These are phyloP conservation scores for Leptodactylus fallax DNA, from an alignment of 2,797 vertebrate genomes.

Conservation along the genomic window DNA sequence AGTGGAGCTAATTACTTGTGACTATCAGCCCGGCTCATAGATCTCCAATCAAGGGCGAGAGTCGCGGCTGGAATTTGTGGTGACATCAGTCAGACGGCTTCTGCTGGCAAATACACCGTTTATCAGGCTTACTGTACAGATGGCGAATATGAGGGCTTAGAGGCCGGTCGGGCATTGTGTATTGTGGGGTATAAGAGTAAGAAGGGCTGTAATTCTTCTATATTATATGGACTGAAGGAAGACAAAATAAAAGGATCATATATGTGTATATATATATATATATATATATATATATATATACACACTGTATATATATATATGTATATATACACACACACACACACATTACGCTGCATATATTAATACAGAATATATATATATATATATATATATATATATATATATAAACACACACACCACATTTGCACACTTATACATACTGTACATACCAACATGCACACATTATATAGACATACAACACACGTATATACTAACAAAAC, in stretches of 20 bases:
- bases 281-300: neutral
- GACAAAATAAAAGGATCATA: too few relatives aligned
- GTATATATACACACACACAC: neutral
- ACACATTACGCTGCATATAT: too few relatives aligned
- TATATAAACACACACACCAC: neutral
- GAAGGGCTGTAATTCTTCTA: constrained; percentile 67
- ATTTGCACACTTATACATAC: neutral
- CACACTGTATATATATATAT: neutral
- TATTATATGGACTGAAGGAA: neutral
- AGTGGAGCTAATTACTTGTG: constrained; percentile 62
- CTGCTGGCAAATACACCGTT: constrained; percentile 66
- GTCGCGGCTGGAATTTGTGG: constrained; percentile 32
- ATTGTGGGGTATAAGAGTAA: constrained; percentile 68
- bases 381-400: neutral
- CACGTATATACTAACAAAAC: too few relatives aligned
- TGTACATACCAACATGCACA: neutral
- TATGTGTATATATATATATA: neutral
- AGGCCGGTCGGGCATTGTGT: constrained; percentile 68
- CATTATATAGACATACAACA: too few relatives aligned
- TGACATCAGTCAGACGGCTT: constrained; percentile 60
- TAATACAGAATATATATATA: neutral
- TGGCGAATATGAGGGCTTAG: constrained; percentile 70
- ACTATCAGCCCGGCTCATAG: constrained; percentile 57
- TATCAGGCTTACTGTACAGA: constrained; percentile 75
- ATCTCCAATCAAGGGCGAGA: constrained; percentile 59